Percentiles rank a stretch among this genome's conserved stretches.
These are phyloP conservation scores for Psittacula echo DNA, from an alignment of 2,797 vertebrate species.

Conservation along the genomic window DNA sequence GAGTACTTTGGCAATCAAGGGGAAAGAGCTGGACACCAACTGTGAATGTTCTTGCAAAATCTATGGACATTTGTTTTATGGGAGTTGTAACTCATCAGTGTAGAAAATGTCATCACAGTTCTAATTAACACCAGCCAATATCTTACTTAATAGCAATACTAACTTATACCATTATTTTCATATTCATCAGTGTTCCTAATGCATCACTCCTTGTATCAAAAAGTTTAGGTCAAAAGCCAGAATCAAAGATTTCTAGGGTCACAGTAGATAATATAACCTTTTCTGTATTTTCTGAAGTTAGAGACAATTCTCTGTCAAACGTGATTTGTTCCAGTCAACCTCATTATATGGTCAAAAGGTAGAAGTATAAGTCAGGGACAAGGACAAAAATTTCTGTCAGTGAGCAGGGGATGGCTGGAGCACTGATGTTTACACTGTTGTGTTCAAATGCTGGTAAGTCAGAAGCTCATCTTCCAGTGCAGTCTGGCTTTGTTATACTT, in stretches of 20 bases:
- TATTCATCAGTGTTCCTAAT: slow-evolving; percentile 17
- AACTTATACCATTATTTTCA: slow-evolving; percentile 47
- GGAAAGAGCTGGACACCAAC: neutral
- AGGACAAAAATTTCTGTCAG: neutral
- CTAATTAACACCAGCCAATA: slow-evolving; percentile 21
- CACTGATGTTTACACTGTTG: neutral
- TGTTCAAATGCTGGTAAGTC: neutral
- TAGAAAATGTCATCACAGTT: slow-evolving; percentile 12
- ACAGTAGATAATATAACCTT: slow-evolving; percentile 22
- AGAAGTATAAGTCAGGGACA: neutral
- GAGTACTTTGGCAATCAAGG: neutral
- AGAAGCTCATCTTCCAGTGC: neutral
- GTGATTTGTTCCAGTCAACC: slow-evolving; percentile 39
- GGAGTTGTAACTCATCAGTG: neutral
- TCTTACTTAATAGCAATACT: neutral
- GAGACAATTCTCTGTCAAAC: slow-evolving; percentile 39
- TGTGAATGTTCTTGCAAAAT: neutral
- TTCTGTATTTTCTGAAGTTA: slow-evolving; percentile 27
- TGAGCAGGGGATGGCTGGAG: neutral
- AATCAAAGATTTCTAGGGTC: slow-evolving; percentile 52
- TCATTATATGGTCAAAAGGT: slow-evolving; percentile 43
- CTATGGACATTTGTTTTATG: neutral
- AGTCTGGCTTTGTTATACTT: neutral
- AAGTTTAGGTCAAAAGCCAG: slow-evolving; percentile 37
- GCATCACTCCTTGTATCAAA: slow-evolving; percentile 10